Conservation (phyloP, 2,797 vertebrate species). For the Lepilemur ruficaudatus region DNA sequence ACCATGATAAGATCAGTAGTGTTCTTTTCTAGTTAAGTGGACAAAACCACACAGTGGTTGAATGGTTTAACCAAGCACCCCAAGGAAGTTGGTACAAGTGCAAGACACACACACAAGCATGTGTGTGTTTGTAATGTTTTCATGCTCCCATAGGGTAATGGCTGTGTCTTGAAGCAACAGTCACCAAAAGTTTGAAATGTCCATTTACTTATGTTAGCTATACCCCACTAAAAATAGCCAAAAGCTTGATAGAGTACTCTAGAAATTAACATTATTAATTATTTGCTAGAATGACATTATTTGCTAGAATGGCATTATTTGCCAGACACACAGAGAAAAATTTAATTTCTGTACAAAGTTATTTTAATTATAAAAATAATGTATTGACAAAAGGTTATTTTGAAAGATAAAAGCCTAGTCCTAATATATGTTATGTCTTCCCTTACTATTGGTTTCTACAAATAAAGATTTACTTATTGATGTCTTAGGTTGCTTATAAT, state of each 20-base stretch:
- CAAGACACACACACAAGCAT: neutral
- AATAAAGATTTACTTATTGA: neutral
- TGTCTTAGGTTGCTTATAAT: neutral
- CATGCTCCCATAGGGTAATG: neutral
- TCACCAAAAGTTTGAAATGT: neutral
- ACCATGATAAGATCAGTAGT: neutral
- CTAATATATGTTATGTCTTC: neutral
- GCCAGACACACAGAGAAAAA: neutral
- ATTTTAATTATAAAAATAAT: neutral
- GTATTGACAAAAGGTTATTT: neutral
- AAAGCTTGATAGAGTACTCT: neutral
- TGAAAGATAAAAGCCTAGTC: neutral
- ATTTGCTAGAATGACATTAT: neutral
- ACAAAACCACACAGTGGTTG: neutral
- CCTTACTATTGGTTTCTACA: neutral
- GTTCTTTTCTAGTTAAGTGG: slow-evolving; percentile 9
- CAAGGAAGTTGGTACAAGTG: neutral
- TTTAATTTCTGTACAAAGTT: neutral
- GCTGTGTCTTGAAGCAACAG: neutral
- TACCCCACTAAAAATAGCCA: neutral
- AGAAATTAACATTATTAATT: neutral
- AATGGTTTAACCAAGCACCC: neutral
- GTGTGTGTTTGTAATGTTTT: neutral
- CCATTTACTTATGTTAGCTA: neutral
- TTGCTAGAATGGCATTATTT: neutral